Evolutionary conservation across 2,113 vertebrate genomes (phyloP).

Genomic region (Asarcornis scutulata): DNA sequence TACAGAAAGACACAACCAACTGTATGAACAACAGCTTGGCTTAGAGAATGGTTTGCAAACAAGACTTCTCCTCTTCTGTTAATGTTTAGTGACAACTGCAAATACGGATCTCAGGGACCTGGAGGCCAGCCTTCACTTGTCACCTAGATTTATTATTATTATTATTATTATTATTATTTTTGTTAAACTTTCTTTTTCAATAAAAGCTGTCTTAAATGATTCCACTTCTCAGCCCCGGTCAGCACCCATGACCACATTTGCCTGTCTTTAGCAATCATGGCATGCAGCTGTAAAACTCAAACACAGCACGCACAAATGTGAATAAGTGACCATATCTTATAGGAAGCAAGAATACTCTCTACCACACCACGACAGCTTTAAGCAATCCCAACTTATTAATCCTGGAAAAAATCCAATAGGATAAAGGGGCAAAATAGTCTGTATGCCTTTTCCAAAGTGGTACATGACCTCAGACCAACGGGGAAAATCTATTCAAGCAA

Average conservation of each 20-base stretch:
- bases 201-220: not conserved
- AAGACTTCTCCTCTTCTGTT: not conserved
- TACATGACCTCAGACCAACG: rapidly evolving
- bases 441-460: not conserved
- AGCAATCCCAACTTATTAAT: not conserved
- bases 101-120: not conserved
- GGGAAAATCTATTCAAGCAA: not conserved
- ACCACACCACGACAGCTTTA: not conserved
- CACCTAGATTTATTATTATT: not conserved
- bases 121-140: not conserved
- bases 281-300: not conserved
- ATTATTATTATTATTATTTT: too few species aligned
- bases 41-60: not conserved
- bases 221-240: not conserved
- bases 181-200: not conserved
- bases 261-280: not conserved
- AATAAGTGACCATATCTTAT: rapidly evolving
- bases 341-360: not conserved
- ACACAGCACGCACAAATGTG: too few species aligned
- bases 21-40: not conserved
- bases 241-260: rapidly evolving
- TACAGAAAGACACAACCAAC: not conserved
- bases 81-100: not conserved
- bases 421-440: not conserved
- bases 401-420: not conserved